These are phyloP conservation scores for Arrhamphus sclerolepis DNA, from an alignment of 2,797 vertebrate genomes.

Conservation along the genomic window DNA sequence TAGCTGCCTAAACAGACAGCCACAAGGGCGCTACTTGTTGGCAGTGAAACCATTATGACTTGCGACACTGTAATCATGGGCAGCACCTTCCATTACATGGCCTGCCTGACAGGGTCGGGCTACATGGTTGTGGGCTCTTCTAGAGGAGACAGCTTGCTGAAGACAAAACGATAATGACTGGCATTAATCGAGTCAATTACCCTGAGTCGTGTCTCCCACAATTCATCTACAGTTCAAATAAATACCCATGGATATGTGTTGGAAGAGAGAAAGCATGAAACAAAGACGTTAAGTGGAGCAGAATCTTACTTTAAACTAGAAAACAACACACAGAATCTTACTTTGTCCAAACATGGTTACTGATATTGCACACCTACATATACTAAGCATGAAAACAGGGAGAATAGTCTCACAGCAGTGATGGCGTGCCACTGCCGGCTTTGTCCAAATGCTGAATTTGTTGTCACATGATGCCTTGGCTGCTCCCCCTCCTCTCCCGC, in stretches of 20 bases:
- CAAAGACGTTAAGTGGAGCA: no score
- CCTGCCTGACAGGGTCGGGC: slow-evolving; percentile 74
- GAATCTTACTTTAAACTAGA: no score
- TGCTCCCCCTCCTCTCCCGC: slow-evolving; percentile 36
- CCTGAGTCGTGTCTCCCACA: slow-evolving; percentile 69
- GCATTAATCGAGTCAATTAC: slow-evolving; percentile 81
- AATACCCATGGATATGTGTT: slow-evolving; percentile 67
- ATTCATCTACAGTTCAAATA: slow-evolving; percentile 68
- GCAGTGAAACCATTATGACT: slow-evolving; percentile 75
- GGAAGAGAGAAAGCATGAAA: slow-evolving; percentile 6
- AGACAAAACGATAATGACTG: slow-evolving; percentile 76
- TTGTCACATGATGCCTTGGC: slow-evolving; percentile 59
- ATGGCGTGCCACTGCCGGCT: slow-evolving; percentile 47
- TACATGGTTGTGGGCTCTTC: slow-evolving; percentile 46
- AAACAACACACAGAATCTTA: no score
- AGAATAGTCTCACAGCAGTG: slow-evolving; percentile 20
- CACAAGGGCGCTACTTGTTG: slow-evolving; percentile 58
- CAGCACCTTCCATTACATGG: slow-evolving; percentile 76
- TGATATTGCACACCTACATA: slow-evolving; percentile 9
- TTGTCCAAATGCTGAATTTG: slow-evolving; percentile 68
- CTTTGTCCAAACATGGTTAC: no score
- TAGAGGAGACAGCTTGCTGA: slow-evolving; percentile 67
- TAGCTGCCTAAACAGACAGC: slow-evolving; percentile 49
- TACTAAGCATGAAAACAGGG: slow-evolving; percentile 31
- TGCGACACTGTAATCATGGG: slow-evolving; percentile 81